Evolutionary conservation across 2,888 invertebrate species (phyloP), one percentile per base, ranked within the genome.

Genomic region (Hetaerina titia): DNA sequence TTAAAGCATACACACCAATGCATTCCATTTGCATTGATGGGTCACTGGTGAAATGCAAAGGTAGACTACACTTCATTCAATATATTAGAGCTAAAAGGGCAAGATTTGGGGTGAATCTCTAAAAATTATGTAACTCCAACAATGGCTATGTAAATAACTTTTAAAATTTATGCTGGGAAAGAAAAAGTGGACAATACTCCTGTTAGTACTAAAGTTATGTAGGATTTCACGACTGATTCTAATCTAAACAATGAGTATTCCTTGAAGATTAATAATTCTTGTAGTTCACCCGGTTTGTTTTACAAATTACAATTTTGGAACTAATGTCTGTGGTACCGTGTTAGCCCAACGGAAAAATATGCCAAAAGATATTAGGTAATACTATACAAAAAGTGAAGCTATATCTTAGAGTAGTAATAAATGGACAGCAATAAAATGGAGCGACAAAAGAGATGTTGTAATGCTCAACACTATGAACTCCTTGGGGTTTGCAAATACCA

Each of bases 81-180:
- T 81, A 81, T 13, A 81, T 81, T 31, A 31, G 81, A 22, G 2
- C 81, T 5, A 81, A 81, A 25, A 81, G 81, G 31, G 81, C 31
- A 81, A 81, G 81, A 81, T 81, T 81, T 81, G 81, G 81, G 8
- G 81, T 81, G 4, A 81, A 81, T 31, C 81, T 81, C 1, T 45
- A 81, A 15, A 95, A 96, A 90, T 95, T 96, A n/a, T 96, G 96
- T 95, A 96, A 96, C 95, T 96, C 96, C 22, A 95, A 95, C 95
- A 95, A 95, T 74, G 96, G 96, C 4, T 96, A 96, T 95, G 25
- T 74, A n/a, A 11, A 2, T 17, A 60, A 60, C 17, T n/a, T n/a
- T 22, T 19, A 45, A 22, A 19, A 69, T 22, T 19, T 69, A 69
- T 22, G n/a, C 25, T 74, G 45, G 45, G 45, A 45, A 45, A 45